A percentile compares a stretch with the other conserved stretches of the same genome.
These are phyloP conservation scores for Myotis pilosus DNA, from an alignment of 2,797 vertebrate genomes.

Conservation along the genomic window DNA sequence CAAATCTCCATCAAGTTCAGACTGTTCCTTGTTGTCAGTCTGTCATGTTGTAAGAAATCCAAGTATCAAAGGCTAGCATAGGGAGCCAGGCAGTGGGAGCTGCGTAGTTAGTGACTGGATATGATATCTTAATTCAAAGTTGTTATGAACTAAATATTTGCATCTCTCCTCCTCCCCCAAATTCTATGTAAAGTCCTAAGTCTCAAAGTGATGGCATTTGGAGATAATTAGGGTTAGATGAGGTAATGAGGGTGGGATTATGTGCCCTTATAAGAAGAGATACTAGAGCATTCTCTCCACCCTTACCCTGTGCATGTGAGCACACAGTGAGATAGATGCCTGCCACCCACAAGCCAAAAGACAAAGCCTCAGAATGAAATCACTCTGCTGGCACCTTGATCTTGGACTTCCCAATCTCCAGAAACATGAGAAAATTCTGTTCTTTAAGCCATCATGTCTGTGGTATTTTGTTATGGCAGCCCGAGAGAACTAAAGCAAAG, in stretches of 20 bases:
- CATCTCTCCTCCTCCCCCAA: too few relatives aligned
- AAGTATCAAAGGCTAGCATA: neutral
- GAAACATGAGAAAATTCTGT: neutral
- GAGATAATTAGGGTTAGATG: neutral
- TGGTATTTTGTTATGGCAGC: neutral
- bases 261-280: neutral
- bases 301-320: neutral
- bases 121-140: neutral
- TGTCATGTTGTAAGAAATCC: neutral
- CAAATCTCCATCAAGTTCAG: neutral
- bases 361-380: neutral
- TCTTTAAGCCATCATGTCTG: neutral
- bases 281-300: neutral
- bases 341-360: neutral
- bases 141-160: neutral
- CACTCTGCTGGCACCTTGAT: neutral
- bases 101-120: neutral
- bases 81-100: neutral
- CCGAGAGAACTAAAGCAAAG: neutral
- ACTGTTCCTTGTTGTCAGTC: neutral
- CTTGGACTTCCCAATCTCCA: neutral
- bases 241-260: neutral
- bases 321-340: neutral
- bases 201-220: neutral
- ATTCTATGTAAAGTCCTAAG: neutral